Conservation (phyloP, 2,888 invertebrate species). For the Phengaris alcon region DNA sequence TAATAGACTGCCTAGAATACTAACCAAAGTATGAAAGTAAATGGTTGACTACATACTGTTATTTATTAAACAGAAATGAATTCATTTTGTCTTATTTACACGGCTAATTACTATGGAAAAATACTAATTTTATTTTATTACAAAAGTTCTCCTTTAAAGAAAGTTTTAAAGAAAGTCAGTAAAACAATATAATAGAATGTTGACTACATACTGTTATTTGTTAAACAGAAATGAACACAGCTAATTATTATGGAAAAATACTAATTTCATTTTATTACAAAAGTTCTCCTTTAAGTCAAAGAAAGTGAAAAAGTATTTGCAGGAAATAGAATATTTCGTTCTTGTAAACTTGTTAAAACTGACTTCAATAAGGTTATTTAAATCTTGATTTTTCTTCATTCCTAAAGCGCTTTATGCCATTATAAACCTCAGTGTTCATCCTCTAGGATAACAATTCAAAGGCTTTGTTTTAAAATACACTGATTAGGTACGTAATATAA, state of each 20-base stretch:
- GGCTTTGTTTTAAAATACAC: not conserved
- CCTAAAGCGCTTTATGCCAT: not conserved
- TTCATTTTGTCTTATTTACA: too few relatives aligned
- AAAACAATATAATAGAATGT: too few relatives aligned
- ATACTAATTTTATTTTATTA: not conserved
- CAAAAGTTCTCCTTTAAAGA: not conserved
- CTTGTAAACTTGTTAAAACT: slow-evolving; percentile 31
- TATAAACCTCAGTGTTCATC: too few relatives aligned
- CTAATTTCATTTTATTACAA: not conserved
- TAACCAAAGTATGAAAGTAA: too few relatives aligned
- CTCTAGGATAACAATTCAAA: not conserved
- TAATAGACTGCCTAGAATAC: too few relatives aligned
- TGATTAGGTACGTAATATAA: not conserved
- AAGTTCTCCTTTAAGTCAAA: slow-evolving; percentile 2
- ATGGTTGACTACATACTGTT: too few relatives aligned
- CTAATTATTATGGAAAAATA: too few relatives aligned
- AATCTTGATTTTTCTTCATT: not conserved
- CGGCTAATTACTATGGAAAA: too few relatives aligned
- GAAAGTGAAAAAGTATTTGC: slow-evolving; percentile 25
- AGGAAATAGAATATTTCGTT: slow-evolving; percentile 17
- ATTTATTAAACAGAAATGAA: too few relatives aligned
- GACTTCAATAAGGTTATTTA: slow-evolving; percentile 22
- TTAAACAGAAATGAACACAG: too few relatives aligned
- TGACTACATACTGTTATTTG: too few relatives aligned
- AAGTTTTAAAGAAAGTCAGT: too few relatives aligned